These are phyloP conservation scores for Coreoperca whiteheadi DNA, from an alignment of 2,113 vertebrate species.

Conservation along the genomic window DNA sequence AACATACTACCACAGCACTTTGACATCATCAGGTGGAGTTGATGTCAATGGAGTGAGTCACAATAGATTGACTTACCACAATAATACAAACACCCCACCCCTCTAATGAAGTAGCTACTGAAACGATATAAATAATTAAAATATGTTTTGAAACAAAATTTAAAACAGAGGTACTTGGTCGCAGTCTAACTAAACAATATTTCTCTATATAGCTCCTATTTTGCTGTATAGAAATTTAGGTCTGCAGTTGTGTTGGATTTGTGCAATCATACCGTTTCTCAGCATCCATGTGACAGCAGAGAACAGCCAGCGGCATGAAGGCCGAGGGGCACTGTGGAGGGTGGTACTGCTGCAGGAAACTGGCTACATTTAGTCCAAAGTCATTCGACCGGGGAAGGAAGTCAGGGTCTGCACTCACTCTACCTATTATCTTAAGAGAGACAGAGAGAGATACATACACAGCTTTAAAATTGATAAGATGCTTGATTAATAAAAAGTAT, in stretches of 20 bases:
- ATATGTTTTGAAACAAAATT: neutral
- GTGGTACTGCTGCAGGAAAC: constrained; percentile 91
- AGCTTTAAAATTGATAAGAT: neutral
- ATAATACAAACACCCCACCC: too few species aligned
- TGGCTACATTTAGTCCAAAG: constrained; percentile 91
- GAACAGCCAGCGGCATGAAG: constrained; percentile 92
- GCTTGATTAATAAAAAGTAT: neutral
- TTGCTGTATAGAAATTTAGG: neutral
- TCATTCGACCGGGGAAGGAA: constrained; percentile 93
- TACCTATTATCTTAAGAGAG: constrained; percentile 90
- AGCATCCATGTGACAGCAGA: constrained; percentile 94
- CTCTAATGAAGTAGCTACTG: neutral
- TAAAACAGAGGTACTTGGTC: neutral
- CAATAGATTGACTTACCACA: too few species aligned
- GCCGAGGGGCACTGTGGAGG: constrained; percentile 88
- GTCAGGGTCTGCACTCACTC: constrained; percentile 96
- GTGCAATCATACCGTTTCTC: constrained; percentile 88
- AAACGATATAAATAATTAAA: neutral
- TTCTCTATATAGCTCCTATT: neutral
- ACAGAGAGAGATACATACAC: neutral
- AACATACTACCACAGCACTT: neutral
- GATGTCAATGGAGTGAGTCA: too few species aligned
- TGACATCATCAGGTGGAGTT: too few species aligned
- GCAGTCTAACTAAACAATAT: neutral
- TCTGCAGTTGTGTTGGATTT: neutral